phyloP scores from a whole-genome alignment of 2,888 invertebrate genomes.

The Oscheius myriophilus region DNA sequence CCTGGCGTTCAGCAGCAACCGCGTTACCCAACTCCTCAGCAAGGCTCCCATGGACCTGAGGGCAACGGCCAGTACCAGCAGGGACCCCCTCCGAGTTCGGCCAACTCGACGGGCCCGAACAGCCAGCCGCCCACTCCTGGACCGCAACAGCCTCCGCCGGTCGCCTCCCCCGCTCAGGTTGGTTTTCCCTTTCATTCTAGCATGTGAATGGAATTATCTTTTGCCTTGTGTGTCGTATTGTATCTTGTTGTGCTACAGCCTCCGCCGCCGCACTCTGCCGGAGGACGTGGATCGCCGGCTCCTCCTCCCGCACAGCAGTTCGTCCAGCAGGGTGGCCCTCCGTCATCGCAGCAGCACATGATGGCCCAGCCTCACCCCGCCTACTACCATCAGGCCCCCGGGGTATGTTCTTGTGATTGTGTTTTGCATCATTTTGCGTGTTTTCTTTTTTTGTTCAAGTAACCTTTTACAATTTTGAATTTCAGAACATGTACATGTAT shows the following conservation, averaged over 20 bases:
- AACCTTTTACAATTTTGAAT: not conserved
- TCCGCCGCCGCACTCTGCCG: not conserved
- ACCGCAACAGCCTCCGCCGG: constrained; percentile 34
- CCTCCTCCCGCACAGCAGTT: constrained; percentile 24
- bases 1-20: constrained; percentile 9
- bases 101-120: constrained; percentile 12
- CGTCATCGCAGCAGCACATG: not conserved
- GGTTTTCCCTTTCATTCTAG: not conserved
- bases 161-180: constrained; percentile 27
- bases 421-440: no score
- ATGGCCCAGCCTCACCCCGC: constrained; percentile 3
- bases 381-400: constrained; percentile 1
- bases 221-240: constrained; percentile 3
- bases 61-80: constrained; percentile 6
- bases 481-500: constrained; percentile 22
- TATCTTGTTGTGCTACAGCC: constrained; percentile 8
- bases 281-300: constrained; percentile 18
- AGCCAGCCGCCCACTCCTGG: constrained; percentile 49
- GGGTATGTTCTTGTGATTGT: constrained; percentile 11
- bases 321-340: not conserved
- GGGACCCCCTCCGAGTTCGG: constrained; percentile 5
- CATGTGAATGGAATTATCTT: constrained; percentile 8
- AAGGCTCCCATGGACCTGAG: constrained; percentile 4
- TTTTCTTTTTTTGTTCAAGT: no score
- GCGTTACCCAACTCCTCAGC: not conserved